Percentiles rank a stretch among this genome's conserved stretches.
These are phyloP conservation scores for Pinctada fucata DNA, from an alignment of 2,888 invertebrate species.

Conservation along the genomic window DNA sequence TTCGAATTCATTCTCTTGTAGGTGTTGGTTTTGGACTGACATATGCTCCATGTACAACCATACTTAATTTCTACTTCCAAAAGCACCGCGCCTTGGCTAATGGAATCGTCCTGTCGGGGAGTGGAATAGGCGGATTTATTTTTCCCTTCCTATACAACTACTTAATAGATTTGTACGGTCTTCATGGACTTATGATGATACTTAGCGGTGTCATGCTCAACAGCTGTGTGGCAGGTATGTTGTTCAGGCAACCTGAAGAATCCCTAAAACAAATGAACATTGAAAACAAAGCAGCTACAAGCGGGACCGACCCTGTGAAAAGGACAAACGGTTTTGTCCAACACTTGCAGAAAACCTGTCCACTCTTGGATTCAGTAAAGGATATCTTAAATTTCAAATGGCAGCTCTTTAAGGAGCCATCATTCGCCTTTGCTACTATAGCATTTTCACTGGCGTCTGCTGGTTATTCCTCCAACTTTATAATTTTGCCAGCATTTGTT, in stretches of 20 bases:
- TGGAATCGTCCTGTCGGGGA: constrained; percentile 57
- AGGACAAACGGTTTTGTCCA: too few relatives aligned
- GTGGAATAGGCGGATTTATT: constrained; percentile 56
- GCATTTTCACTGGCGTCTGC: constrained; percentile 87
- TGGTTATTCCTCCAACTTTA: constrained; percentile 86
- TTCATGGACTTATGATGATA: constrained; percentile 42
- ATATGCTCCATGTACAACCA: constrained; percentile 56
- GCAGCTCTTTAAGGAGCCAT: constrained; percentile 43
- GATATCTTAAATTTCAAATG: not conserved
- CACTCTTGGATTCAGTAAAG: too few relatives aligned
- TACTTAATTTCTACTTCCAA: constrained; percentile 60
- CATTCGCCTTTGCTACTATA: constrained; percentile 84
- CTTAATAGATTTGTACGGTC: constrained; percentile 38
- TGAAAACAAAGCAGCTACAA: too few relatives aligned
- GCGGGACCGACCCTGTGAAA: too few relatives aligned
- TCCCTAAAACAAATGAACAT: not conserved
- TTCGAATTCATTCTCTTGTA: constrained; percentile 30
- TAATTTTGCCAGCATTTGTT: constrained; percentile 86
- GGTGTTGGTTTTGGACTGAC: constrained; percentile 58
- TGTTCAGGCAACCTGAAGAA: constrained; percentile 43
- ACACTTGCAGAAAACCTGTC: too few relatives aligned
- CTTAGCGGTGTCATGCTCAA: constrained; percentile 42
- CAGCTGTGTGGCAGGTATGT: constrained; percentile 43
- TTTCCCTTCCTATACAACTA: constrained; percentile 53
- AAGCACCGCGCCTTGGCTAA: constrained; percentile 59